Evolutionary conservation across 1,140 invertebrate genomes (phyloP).

Genomic region (Temnothorax nylanderi): DNA sequence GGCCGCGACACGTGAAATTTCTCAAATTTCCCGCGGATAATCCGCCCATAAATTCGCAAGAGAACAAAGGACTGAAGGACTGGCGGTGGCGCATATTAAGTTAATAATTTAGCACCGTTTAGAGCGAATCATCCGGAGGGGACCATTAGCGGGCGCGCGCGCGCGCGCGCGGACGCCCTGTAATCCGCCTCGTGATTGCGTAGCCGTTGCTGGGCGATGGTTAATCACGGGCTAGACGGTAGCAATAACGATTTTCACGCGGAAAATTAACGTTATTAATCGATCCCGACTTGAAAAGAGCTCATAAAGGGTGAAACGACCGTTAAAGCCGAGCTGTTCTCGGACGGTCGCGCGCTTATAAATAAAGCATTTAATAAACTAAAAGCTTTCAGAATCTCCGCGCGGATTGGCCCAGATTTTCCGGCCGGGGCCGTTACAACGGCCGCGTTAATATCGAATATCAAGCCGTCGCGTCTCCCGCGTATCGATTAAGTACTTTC

Average conservation of each 20-base stretch:
- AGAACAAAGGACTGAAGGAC: conserved; percentile 20
- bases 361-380: conserved; percentile 55
- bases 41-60: conserved; percentile 22
- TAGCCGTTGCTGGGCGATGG: conserved; percentile 22
- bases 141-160: conserved; percentile 55
- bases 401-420: conserved; percentile 50
- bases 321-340: background rate
- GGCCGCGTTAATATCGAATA: conserved; percentile 40
- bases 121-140: conserved; percentile 48
- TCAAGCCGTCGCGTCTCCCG: conserved; percentile 35
- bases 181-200: conserved; percentile 65
- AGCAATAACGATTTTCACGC: conserved; percentile 57
- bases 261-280: conserved; percentile 29
- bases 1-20: background rate
- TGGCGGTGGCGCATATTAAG: conserved; percentile 31
- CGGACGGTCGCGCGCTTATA: background rate
- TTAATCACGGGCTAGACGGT: conserved; percentile 60
- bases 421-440: conserved; percentile 6
- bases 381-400: conserved; percentile 35
- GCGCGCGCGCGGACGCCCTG: background rate
- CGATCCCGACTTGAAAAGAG: background rate
- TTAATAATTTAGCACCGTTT: conserved; percentile 56
- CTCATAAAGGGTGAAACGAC: background rate
- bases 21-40: conserved; percentile 37
- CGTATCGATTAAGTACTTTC: conserved; percentile 60